Evolutionary conservation across 2,113 vertebrate genomes (phyloP).

Genomic region (cat (Felis catus)): DNA sequence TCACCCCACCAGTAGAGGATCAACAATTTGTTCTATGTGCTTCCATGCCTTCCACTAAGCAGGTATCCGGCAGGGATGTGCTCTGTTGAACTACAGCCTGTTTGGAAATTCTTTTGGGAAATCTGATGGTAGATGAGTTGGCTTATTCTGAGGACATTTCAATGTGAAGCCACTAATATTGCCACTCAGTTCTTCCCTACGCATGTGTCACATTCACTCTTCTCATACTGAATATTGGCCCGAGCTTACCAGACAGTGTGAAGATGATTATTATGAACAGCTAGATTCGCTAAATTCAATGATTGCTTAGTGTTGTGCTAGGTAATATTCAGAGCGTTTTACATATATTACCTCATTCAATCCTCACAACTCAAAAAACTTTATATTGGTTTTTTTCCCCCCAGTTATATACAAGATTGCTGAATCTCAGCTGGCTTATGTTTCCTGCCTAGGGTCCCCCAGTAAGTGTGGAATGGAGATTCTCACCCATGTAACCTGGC

Average conservation of each 20-base stretch:
- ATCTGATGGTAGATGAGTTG: background rate
- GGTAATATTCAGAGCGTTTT: background rate
- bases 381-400: too few species aligned
- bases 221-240: background rate
- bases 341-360: background rate
- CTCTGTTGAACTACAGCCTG: background rate
- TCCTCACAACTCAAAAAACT: background rate
- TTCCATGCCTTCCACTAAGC: background rate
- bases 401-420: background rate
- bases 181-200: background rate
- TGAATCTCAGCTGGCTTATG: background rate
- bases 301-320: background rate
- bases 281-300: background rate
- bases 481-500: background rate
- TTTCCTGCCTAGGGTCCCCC: background rate
- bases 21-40: fast-evolving
- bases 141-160: background rate
- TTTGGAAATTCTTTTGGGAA: background rate
- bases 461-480: background rate
- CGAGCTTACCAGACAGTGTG: background rate
- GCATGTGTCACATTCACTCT: background rate
- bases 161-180: background rate
- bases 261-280: background rate
- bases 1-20: too few species aligned
- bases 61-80: fast-evolving